Conservation (phyloP, 1,140 invertebrate species). For the Eurosta solidaginis region DNA sequence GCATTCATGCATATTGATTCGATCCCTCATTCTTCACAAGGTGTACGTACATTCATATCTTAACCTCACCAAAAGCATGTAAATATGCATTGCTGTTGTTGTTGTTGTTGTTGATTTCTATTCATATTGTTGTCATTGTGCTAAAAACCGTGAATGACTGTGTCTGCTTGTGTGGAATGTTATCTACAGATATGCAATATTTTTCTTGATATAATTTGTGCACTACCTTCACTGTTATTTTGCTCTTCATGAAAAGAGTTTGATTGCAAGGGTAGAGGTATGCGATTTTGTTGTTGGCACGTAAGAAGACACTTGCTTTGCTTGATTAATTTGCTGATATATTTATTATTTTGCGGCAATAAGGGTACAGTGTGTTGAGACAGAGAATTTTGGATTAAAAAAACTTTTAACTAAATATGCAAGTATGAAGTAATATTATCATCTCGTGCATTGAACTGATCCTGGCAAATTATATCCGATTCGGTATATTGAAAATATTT, state of each 20-base stretch:
- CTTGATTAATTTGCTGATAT: constrained; percentile 18
- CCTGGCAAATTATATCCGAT: too few relatives aligned
- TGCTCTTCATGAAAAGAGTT: neutral
- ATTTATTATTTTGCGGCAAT: neutral
- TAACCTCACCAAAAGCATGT: neutral
- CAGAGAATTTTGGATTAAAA: too few relatives aligned
- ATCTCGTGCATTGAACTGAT: too few relatives aligned
- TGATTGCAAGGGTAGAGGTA: neutral
- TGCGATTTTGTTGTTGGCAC: neutral
- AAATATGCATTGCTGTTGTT: neutral
- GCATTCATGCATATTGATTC: neutral
- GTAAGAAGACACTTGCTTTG: neutral
- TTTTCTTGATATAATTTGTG: neutral
- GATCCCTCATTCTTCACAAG: too few relatives aligned
- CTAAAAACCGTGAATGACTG: neutral
- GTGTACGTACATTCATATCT: too few relatives aligned
- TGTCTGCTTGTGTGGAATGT: neutral
- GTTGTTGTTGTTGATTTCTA: neutral
- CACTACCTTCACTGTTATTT: too few relatives aligned
- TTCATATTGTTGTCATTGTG: neutral
- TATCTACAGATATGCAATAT: neutral
- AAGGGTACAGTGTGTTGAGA: neutral
- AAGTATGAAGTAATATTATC: too few relatives aligned
- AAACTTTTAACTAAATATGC: too few relatives aligned
- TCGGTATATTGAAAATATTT: too few relatives aligned